phyloP scores from a whole-genome alignment of 2,113 vertebrate genomes.

The Trichomycterus rosablanca region DNA sequence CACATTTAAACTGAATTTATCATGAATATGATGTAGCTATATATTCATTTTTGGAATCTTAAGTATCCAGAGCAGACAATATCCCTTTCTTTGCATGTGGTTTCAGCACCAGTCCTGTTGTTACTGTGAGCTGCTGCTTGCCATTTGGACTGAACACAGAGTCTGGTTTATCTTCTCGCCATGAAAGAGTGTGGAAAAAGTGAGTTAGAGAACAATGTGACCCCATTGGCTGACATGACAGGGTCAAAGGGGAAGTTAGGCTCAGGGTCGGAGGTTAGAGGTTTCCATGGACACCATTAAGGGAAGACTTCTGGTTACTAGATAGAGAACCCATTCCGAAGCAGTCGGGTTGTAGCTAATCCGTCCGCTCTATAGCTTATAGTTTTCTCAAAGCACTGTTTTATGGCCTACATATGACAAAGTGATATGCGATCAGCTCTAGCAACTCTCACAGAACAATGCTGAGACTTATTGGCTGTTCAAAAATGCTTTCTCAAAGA shows the following conservation, averaged over 20 bases:
- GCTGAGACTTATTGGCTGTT: not conserved
- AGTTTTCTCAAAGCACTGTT: slow-evolving; percentile 5
- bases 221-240: slow-evolving; percentile 31
- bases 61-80: slow-evolving; percentile 21
- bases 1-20: slow-evolving; percentile 11
- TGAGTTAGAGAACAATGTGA: slow-evolving; percentile 32
- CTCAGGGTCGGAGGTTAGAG: slow-evolving; percentile 31
- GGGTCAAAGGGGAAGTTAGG: slow-evolving; percentile 32
- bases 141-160: slow-evolving; percentile 36
- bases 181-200: slow-evolving; percentile 29
- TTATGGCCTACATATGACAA: slow-evolving; percentile 25
- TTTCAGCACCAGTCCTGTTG: slow-evolving; percentile 10
- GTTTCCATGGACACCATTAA: slow-evolving; percentile 26
- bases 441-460: not conserved
- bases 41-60: slow-evolving; percentile 23
- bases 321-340: slow-evolving; percentile 18
- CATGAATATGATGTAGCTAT: slow-evolving; percentile 29
- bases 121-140: not conserved
- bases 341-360: not conserved
- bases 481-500: not conserved
- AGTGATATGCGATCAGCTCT: too few species aligned
- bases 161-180: slow-evolving; percentile 22
- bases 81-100: slow-evolving; percentile 18
- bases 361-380: slow-evolving; percentile 1
- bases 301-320: slow-evolving; percentile 25